Conservation (phyloP, 2,113 vertebrate genomes). For the Oxygymnocypris stewartii region DNA sequence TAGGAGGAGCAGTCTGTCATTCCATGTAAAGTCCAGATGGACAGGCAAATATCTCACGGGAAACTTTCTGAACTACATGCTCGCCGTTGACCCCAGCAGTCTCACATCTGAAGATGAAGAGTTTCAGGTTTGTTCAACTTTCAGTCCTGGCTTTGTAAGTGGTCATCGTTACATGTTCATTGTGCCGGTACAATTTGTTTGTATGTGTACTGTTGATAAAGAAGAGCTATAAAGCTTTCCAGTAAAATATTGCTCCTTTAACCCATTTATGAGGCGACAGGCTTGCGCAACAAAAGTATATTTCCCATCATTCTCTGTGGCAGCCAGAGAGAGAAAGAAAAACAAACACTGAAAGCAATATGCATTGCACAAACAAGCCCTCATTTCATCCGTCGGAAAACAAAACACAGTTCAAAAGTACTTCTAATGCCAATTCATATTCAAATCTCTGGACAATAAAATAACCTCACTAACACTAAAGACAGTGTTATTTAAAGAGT, state of each 20-base stretch:
- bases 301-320: neutral
- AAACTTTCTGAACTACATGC: constrained; percentile 8
- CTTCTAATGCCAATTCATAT: neutral
- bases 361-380: neutral
- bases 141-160: neutral
- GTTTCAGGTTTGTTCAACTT: neutral
- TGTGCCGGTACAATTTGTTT: neutral
- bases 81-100: neutral
- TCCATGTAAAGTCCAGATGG: constrained; percentile 29
- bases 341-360: neutral
- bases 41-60: neutral
- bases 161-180: neutral
- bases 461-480: constrained; percentile 17
- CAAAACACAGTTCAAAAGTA: neutral
- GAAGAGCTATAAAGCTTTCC: neutral
- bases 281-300: neutral
- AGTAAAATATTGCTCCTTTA: neutral
- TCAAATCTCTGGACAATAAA: neutral
- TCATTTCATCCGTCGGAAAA: neutral
- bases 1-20: neutral
- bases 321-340: neutral
- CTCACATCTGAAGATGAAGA: neutral
- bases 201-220: neutral
- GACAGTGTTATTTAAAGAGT: constrained; percentile 18
- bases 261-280: neutral